phyloP scores from a whole-genome alignment of 2,888 invertebrate species.

The Amiota communis region DNA sequence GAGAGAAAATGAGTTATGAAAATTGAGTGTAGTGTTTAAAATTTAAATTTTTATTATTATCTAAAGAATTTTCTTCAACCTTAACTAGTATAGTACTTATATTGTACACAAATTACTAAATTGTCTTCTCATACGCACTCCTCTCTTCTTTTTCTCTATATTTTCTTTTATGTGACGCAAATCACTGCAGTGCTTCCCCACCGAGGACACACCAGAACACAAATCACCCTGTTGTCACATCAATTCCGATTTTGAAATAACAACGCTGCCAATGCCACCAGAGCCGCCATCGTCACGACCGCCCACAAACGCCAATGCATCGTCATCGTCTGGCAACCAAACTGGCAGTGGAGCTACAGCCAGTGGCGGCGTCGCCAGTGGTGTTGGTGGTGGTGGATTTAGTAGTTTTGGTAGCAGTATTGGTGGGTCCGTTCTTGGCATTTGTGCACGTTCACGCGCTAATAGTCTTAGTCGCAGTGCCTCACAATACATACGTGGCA shows the following conservation, averaged over 20 bases:
- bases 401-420: slow-evolving; percentile 53
- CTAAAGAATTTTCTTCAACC: no score
- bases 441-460: slow-evolving; percentile 65
- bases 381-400: slow-evolving; percentile 32
- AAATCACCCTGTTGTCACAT: slow-evolving; percentile 70
- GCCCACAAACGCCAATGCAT: slow-evolving; percentile 46
- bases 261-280: slow-evolving; percentile 71
- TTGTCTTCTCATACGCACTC: neutral
- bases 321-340: slow-evolving; percentile 3
- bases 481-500: slow-evolving; percentile 63
- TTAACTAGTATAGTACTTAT: no score
- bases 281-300: slow-evolving; percentile 71
- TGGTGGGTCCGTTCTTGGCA: slow-evolving; percentile 66
- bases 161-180: slow-evolving; percentile 23
- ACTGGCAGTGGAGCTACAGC: slow-evolving; percentile 23
- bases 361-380: slow-evolving; percentile 29
- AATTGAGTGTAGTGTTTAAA: no score
- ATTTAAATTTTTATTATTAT: no score
- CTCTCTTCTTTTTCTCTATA: slow-evolving; percentile 12
- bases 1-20: no score
- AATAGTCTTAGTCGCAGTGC: slow-evolving; percentile 67
- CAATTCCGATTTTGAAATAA: slow-evolving; percentile 73
- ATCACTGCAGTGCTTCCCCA: slow-evolving; percentile 68
- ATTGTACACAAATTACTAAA: slow-evolving; percentile 36
- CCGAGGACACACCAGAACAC: slow-evolving; percentile 70